phyloP scores from a whole-genome alignment of 2,888 invertebrate genomes.

The Monochamus alternatus region DNA sequence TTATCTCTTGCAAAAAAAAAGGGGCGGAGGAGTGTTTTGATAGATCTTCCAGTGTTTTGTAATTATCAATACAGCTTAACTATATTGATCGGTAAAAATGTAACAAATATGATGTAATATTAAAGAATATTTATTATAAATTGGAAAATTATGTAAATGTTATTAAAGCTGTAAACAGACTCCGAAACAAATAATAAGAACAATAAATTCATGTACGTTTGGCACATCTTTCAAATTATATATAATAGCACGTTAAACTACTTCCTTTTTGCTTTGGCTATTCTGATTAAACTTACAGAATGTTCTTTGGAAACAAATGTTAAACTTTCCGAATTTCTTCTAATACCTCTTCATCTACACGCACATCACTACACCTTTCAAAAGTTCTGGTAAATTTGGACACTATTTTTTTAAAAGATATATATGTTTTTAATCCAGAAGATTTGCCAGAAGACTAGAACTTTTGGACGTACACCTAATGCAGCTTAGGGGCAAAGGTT shows the following conservation, averaged over 20 bases:
- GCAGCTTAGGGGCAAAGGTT: too few species aligned
- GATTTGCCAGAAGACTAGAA: too few species aligned
- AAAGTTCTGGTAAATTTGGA: too few species aligned
- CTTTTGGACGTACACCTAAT: too few species aligned
- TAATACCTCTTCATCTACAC: conserved; percentile 43
- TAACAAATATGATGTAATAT: not conserved
- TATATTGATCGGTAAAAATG: not conserved
- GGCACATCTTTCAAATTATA: too few species aligned
- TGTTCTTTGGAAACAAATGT: not conserved
- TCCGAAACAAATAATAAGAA: too few species aligned
- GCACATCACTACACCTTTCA: conserved; percentile 29
- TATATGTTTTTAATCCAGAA: too few species aligned
- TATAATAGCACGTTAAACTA: too few species aligned
- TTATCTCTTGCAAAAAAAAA: not conserved
- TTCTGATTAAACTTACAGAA: too few species aligned
- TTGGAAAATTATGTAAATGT: not conserved
- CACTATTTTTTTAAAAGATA: too few species aligned
- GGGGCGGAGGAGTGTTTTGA: not conserved
- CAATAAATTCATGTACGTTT: too few species aligned
- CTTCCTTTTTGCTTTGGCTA: too few species aligned
- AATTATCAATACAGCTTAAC: not conserved
- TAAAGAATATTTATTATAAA: not conserved
- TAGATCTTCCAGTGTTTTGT: not conserved
- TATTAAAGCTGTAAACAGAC: not conserved
- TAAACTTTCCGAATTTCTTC: not conserved